A percentile compares a stretch with the other conserved stretches of the same genome.
Conservation (phyloP, 2,888 invertebrate species). For the Margaritifera margaritifera region DNA sequence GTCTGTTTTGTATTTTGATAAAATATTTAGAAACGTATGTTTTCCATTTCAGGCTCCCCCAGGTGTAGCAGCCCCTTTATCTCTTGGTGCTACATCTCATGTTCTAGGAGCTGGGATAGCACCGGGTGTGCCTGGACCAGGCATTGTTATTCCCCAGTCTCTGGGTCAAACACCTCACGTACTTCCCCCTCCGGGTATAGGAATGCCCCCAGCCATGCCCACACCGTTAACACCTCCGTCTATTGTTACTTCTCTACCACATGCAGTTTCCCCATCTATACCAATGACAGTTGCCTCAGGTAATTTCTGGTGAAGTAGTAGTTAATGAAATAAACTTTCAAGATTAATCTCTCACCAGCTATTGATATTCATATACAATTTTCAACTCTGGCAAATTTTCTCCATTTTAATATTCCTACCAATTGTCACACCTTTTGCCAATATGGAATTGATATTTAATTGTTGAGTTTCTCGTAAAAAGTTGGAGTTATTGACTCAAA, state of each 20-base stretch:
- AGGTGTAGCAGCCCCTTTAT: constrained; percentile 60
- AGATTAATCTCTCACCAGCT: no score
- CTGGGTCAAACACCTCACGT: constrained; percentile 27
- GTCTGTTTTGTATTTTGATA: not conserved
- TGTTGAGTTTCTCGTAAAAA: no score
- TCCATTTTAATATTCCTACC: no score
- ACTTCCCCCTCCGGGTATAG: constrained; percentile 23
- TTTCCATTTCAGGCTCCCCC: constrained; percentile 55
- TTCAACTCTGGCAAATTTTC: no score
- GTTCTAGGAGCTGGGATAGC: constrained; percentile 20
- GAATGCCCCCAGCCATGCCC: constrained; percentile 26
- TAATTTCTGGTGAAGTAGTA: no score
- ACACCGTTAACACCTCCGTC: constrained; percentile 22
- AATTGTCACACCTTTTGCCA: no score
- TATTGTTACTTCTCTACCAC: not conserved
- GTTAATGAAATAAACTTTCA: no score
- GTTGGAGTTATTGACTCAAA: no score
- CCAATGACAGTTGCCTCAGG: no score
- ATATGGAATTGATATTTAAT: no score
- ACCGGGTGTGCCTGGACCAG: constrained; percentile 25
- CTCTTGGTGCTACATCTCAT: constrained; percentile 41
- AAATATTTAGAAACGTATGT: not conserved
- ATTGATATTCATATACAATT: no score
- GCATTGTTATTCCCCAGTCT: constrained; percentile 48
- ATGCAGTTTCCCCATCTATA: no score